Percentiles rank a stretch among this genome's conserved stretches.
Evolutionary conservation across 1,140 invertebrate species (phyloP).

Genomic region (Bombus superbus): DNA sequence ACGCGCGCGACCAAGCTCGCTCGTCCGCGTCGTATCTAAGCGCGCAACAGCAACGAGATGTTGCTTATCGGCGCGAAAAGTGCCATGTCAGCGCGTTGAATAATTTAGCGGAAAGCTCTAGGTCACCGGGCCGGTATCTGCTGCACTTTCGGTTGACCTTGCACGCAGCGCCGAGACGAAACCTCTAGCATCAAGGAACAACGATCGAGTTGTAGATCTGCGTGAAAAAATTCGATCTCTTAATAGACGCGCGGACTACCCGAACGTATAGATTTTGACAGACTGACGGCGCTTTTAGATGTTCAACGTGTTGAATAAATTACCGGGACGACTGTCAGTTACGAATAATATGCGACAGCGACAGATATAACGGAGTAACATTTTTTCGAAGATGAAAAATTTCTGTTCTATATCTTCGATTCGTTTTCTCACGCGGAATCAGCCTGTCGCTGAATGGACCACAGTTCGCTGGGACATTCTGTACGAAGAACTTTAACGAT

Average conservation of each 20-base stretch:
- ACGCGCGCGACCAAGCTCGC: neutral
- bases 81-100: constrained; percentile 19
- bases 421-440: too few relatives aligned
- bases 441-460: too few relatives aligned
- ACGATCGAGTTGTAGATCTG: neutral
- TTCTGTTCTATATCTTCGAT: too few relatives aligned
- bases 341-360: too few relatives aligned
- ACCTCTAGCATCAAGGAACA: neutral
- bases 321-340: too few relatives aligned
- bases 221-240: neutral
- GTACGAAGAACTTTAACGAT: neutral
- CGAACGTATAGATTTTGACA: too few relatives aligned
- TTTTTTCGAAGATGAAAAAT: too few relatives aligned
- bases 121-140: neutral
- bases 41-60: neutral
- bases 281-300: too few relatives aligned
- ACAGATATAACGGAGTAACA: too few relatives aligned
- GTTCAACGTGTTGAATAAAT: too few relatives aligned
- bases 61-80: constrained; percentile 14
- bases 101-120: constrained; percentile 5
- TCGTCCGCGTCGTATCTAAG: neutral
- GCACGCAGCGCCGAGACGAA: neutral
- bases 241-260: neutral
- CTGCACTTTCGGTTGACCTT: neutral
- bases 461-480: too few relatives aligned